phyloP scores from a whole-genome alignment of 2,888 invertebrate genomes.

The Sinotaia quadrata region DNA sequence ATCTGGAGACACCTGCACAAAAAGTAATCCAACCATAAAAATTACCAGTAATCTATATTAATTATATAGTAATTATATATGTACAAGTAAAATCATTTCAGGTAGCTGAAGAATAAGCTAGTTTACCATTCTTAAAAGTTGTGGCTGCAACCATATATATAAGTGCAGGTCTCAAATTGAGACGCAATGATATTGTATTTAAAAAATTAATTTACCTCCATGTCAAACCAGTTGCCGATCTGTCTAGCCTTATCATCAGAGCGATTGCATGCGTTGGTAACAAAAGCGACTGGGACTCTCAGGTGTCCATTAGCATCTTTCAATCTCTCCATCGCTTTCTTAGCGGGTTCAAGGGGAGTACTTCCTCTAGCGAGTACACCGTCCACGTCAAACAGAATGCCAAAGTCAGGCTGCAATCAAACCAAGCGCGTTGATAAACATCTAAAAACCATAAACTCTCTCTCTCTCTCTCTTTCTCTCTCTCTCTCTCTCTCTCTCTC shows the following conservation, averaged over 20 bases:
- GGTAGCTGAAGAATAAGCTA: too few relatives aligned
- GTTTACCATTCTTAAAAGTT: too few relatives aligned
- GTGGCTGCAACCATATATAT: too few relatives aligned
- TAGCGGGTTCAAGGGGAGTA: conserved; percentile 63
- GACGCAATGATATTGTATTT: too few relatives aligned
- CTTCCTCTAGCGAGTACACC: conserved; percentile 70
- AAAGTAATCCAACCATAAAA: too few relatives aligned
- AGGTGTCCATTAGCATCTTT: conserved; percentile 62
- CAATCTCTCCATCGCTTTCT: conserved; percentile 61
- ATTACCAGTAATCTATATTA: too few relatives aligned
- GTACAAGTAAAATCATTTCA: too few relatives aligned
- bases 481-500: neutral
- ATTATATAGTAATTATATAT: too few relatives aligned
- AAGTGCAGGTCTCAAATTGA: too few relatives aligned
- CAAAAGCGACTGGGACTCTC: conserved; percentile 68
- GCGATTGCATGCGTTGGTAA: conserved; percentile 70
- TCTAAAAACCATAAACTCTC: neutral
- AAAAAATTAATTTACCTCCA: conserved; percentile 51
- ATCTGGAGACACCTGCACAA: conserved; percentile 62
- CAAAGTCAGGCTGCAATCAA: conserved; percentile 66
- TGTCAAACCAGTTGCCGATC: conserved; percentile 66
- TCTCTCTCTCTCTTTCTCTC: neutral
- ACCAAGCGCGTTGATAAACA: neutral
- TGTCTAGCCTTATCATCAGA: conserved; percentile 66
- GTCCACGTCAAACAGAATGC: conserved; percentile 72